A percentile compares a stretch with the other conserved stretches of the same genome.
Conservation (phyloP, 2,113 vertebrate species). For the Sylvietta virens region DNA sequence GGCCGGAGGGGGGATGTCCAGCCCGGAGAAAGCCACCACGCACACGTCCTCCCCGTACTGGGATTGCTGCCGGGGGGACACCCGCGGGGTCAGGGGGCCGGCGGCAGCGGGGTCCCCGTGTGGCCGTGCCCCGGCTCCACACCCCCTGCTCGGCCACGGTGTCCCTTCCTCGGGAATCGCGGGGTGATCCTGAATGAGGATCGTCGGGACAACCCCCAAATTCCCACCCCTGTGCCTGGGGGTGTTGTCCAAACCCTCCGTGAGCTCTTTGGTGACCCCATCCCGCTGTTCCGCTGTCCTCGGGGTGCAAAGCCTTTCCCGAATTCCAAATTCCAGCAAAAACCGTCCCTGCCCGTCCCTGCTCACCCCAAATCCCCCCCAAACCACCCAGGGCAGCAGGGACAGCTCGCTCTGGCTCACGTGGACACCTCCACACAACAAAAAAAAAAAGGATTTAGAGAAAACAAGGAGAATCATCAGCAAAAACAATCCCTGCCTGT, state of each 20-base stretch:
- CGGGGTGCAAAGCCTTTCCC: neutral
- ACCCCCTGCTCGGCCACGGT: fast-evolving
- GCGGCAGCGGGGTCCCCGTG: fast-evolving
- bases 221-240: neutral
- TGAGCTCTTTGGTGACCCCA: fast-evolving
- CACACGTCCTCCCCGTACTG: slow-evolving; percentile 82
- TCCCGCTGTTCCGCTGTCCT: fast-evolving
- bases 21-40: slow-evolving; percentile 81
- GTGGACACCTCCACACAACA: no score
- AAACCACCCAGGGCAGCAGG: no score
- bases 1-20: slow-evolving; percentile 88
- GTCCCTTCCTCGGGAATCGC: neutral
- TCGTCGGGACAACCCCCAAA: neutral
- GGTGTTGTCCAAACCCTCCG: neutral
- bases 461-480: no score
- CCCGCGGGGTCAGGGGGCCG: neutral
- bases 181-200: fast-evolving
- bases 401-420: no score
- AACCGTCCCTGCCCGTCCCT: neutral
- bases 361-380: neutral
- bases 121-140: fast-evolving
- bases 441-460: no score
- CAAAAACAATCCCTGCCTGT: no score
- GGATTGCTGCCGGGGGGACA: slow-evolving; percentile 74
- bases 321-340: fast-evolving